phyloP scores from a whole-genome alignment of 2,888 invertebrate genomes.

The Zhuqinia jingwanae region DNA sequence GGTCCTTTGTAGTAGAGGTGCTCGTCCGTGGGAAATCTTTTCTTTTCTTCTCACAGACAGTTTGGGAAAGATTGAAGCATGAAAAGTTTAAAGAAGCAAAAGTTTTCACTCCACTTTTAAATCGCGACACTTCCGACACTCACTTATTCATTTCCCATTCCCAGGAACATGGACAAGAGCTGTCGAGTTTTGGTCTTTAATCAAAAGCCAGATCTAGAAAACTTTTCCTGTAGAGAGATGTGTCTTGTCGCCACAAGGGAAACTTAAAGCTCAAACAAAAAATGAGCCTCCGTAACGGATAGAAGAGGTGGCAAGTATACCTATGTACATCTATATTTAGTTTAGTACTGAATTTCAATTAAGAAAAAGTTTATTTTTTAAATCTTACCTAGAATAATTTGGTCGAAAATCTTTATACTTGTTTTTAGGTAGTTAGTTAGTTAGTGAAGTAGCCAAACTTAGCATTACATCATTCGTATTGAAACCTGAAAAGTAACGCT shows the following conservation, averaged over 20 bases:
- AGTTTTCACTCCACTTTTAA: too few species aligned
- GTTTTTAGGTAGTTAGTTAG: too few species aligned
- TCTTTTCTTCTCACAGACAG: neutral
- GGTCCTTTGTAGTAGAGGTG: too few species aligned
- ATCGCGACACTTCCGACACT: neutral
- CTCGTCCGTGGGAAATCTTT: neutral
- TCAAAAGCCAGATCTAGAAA: neutral
- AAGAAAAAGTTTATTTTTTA: neutral
- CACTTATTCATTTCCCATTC: neutral
- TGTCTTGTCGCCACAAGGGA: neutral
- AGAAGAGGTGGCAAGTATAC: neutral
- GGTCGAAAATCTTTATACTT: neutral
- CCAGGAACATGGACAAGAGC: neutral
- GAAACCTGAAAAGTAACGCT: too few species aligned
- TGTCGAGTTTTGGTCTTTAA: neutral
- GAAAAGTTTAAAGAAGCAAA: constrained; percentile 2
- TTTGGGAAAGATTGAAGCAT: neutral
- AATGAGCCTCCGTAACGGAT: neutral
- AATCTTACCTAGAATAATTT: neutral
- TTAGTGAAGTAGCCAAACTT: too few species aligned
- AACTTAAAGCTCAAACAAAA: neutral
- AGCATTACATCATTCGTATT: too few species aligned
- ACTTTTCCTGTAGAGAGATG: too few species aligned
- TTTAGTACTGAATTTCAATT: neutral
- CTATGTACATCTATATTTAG: neutral